Evolutionary conservation across 2,113 vertebrate genomes (phyloP).

Genomic region (Salvator merianae): DNA sequence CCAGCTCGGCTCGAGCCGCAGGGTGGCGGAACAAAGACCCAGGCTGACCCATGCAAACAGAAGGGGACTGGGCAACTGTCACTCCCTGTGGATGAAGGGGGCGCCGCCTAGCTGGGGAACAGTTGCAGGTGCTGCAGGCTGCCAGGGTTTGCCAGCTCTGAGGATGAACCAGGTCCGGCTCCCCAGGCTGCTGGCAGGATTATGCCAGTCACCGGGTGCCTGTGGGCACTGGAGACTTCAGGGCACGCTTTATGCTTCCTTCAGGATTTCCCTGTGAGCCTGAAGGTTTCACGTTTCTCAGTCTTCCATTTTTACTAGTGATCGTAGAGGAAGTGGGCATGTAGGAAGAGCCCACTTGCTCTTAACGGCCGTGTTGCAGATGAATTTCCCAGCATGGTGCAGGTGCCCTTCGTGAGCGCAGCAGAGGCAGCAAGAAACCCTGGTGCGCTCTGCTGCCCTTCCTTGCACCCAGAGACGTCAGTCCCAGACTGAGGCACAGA

Average conservation of each 20-base stretch:
- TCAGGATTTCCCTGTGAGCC: not conserved
- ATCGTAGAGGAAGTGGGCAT: too few relatives aligned
- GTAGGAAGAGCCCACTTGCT: too few relatives aligned
- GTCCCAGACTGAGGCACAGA: not conserved
- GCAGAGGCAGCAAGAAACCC: too few relatives aligned
- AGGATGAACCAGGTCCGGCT: not conserved
- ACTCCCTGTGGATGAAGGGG: not conserved
- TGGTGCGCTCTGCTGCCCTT: not conserved
- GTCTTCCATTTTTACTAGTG: not conserved
- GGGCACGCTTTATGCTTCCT: not conserved
- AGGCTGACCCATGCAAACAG: not conserved
- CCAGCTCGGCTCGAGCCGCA: too few relatives aligned
- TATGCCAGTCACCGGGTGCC: not conserved
- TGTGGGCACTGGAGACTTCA: not conserved
- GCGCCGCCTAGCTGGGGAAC: too few relatives aligned
- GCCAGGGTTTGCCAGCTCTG: not conserved
- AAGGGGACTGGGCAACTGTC: not conserved
- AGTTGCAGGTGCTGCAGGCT: not conserved
- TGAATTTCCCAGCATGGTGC: too few relatives aligned
- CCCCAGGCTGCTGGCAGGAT: accelerated
- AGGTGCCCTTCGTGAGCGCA: not conserved
- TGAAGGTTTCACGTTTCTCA: not conserved
- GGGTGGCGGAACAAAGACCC: not conserved
- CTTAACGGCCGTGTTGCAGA: too few relatives aligned
- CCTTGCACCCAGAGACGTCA: too few relatives aligned